Evolutionary conservation across 2,113 vertebrate genomes (phyloP), one percentile per base, ranked within the genome.

Genomic region (Bettongia penicillata): DNA sequence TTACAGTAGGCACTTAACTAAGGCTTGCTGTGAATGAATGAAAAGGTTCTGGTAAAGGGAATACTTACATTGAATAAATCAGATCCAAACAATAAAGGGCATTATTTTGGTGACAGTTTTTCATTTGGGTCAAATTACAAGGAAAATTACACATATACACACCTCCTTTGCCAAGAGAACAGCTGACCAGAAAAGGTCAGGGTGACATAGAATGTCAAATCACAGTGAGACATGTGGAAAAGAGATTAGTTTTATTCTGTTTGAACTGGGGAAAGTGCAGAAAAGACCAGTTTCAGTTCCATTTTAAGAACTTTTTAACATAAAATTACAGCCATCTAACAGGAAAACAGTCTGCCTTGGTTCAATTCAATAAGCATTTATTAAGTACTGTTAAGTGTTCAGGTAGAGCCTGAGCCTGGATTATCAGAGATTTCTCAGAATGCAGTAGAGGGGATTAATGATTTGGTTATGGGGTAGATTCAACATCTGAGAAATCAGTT

Each of bases 51-150:
- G 19, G 68, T 43, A 22, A 84, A 84, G 68, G 68, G 6, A 84
- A 84, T 43, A 84, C 19, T 43, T 84, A 84, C 7, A 23, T 8
- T 84, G 16, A 84, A 84, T 84, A 84, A 84, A 84, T 84, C n/a
- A 84, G 37, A 77, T n/a, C 68, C 43, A 84, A 84, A 84, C 37
- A 84, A 84, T 84, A 84, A 84, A 84, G 5, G 68, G n/a, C 68
- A 84, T 2, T 84, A 84, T 19, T 84, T 84, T 77, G 14, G 37
- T 43, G 16, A 84, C 16, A 84, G 68, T 2, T 84, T 43, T 84
- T 84, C 68, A 84, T 84, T 84, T 84, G 68, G 68, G n/a, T 84
- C 68, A 84, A 84, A 84, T 84, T 84, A 84, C 68, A 84, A 84
- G n/a, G n/a, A 84, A 84, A 84, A 84, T 84, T 19, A 43, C n/a